Base-by-base conservation (phyloP, 2,113 vertebrate species). In the Caranx melampygus region DNA sequence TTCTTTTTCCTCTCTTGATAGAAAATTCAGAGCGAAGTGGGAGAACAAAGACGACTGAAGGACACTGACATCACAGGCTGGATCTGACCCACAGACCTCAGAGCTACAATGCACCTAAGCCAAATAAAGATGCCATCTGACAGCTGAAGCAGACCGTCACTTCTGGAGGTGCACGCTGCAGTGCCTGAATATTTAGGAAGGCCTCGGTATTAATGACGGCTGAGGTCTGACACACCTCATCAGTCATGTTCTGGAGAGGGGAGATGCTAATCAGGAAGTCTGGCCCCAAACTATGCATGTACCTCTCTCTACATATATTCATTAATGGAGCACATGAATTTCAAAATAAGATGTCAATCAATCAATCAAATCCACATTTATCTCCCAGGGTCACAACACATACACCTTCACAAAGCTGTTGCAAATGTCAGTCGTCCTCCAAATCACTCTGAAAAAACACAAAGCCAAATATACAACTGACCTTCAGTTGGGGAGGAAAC, bases 151-250 rank as follows among this genome's bases (percentile, higher is more conserved):
- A 64, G 73, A 54, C 11, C 1, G 42, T 79, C 72, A 64, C 61
- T 44, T 72, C n/a, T 33, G 31, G 31, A 51, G 16, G 45, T 7
- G 2, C 16, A 81, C 37, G 52, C 33, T 57, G 26, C 58, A 44
- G 44, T 44, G 14, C 37, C 55, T 75, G 83, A 75, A 86, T 80
- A 86, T 79, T 80, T 73, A 79, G 61, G 6, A 6, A 68, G 40
- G 34, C 35, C 47, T 75, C 45, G 31, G 15, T 62, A 26, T 45
- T 67, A 67, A 89, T 83, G 59, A 82, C 82, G 78, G 78, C 64
- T 86, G 58, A 20, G 12, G 8, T 66, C 58, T 31, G 63, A 71
- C 51, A 72, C 72, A 62, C 20, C 21, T 81, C 81, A 86, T 82
- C 73, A 80, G 72, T 78, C 80, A 84, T 59, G 42, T 44, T 42